phyloP scores from a whole-genome alignment of 1,140 invertebrate species.

The Mercenaria mercenaria region DNA sequence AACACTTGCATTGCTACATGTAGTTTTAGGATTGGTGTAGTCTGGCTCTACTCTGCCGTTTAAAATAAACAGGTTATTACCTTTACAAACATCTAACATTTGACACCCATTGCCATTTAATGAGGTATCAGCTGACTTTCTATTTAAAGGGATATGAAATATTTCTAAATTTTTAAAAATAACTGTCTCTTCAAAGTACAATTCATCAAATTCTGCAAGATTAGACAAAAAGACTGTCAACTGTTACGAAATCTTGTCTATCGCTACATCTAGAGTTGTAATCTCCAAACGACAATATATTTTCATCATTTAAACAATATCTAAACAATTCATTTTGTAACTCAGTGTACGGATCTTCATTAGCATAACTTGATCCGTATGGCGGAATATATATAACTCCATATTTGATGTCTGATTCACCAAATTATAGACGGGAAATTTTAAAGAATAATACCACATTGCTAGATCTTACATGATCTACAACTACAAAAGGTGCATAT shows the following conservation, averaged over 20 bases:
- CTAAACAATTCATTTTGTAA: conserved; percentile 39
- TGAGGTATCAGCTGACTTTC: background rate
- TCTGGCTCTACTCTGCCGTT: too few relatives aligned
- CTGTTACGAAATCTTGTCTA: background rate
- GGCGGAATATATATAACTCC: conserved; percentile 31
- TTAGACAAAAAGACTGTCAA: conserved; percentile 16
- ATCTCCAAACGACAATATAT: conserved; percentile 32
- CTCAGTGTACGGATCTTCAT: conserved; percentile 8
- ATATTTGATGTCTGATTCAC: background rate
- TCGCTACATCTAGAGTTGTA: conserved; percentile 34
- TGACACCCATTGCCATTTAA: background rate
- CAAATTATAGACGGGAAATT: background rate
- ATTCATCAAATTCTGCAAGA: background rate
- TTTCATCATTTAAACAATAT: conserved; percentile 18
- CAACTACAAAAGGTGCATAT: conserved; percentile 7
- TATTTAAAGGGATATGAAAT: background rate
- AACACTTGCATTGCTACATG: too few relatives aligned
- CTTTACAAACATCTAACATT: background rate
- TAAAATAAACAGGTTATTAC: background rate
- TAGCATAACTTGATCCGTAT: background rate
- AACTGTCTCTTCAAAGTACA: background rate
- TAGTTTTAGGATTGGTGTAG: too few relatives aligned
- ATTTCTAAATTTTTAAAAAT: background rate
- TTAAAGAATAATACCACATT: conserved; percentile 40
- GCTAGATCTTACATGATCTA: background rate